phyloP scores from a whole-genome alignment of 2,797 vertebrate species.

The Odontamblyopus rebecca region DNA sequence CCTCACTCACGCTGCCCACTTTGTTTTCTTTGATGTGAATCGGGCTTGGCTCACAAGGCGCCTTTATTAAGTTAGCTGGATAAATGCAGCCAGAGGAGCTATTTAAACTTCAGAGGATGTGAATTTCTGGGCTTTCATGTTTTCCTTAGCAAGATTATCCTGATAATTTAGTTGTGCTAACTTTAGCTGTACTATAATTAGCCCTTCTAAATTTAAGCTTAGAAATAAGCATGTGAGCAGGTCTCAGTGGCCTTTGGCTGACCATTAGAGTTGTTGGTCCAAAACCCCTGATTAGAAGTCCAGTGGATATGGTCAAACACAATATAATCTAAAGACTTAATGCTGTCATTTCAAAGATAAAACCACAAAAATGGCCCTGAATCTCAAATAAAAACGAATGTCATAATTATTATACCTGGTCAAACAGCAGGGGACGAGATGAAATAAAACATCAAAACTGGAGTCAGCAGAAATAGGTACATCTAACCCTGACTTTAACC shows the following conservation, averaged over 20 bases:
- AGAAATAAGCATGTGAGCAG: neutral
- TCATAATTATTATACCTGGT: constrained; percentile 7
- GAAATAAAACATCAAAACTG: neutral
- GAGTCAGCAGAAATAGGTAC: constrained; percentile 8
- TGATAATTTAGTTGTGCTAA: constrained; percentile 31
- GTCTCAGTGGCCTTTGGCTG: constrained; percentile 12
- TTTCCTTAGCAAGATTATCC: constrained; percentile 19
- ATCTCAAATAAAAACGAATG: constrained; percentile 6
- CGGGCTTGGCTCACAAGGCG: constrained; percentile 26
- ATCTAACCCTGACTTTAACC: neutral
- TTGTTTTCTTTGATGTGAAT: constrained; percentile 47
- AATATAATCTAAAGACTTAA: neutral
- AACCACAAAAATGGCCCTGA: neutral
- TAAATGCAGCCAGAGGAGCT: constrained; percentile 27
- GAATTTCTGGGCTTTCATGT: constrained; percentile 10
- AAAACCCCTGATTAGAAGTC: too few relatives aligned
- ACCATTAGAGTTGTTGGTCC: neutral
- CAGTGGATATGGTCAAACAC: neutral
- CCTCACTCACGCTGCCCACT: constrained; percentile 24
- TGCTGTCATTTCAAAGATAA: neutral
- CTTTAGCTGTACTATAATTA: constrained; percentile 28
- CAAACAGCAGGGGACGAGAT: constrained; percentile 7
- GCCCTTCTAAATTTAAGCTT: constrained; percentile 23
- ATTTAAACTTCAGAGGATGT: constrained; percentile 34
- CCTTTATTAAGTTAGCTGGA: constrained; percentile 41